Conservation (phyloP, 1,140 invertebrate species). For the Lethocerus indicus region DNA sequence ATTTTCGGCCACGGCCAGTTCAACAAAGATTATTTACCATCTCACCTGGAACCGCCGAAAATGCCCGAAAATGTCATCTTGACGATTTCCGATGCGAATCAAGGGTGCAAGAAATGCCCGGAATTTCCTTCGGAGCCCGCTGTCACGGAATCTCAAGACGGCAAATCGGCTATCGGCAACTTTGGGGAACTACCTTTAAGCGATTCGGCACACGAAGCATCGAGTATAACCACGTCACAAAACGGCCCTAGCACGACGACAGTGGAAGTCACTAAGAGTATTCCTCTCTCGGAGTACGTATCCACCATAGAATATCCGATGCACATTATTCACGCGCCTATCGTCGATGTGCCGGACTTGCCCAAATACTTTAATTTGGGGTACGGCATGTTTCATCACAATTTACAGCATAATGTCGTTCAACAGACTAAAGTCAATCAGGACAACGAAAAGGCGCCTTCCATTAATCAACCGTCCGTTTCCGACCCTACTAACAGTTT, state of each 20-base stretch:
- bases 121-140: neutral
- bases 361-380: conserved; percentile 16
- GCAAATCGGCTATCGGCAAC: conserved; percentile 5
- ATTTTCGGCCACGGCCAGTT: neutral
- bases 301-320: conserved; percentile 20
- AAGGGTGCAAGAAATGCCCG: conserved; percentile 10
- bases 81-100: neutral
- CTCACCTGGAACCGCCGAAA: neutral
- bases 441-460: conserved; percentile 9
- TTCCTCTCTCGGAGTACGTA: conserved; percentile 19
- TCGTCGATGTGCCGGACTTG: conserved; percentile 16
- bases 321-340: conserved; percentile 19
- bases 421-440: too few species aligned
- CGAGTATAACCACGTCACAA: conserved; percentile 7
- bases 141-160: neutral
- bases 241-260: neutral
- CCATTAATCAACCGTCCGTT: conserved; percentile 1
- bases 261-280: conserved; percentile 17
- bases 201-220: conserved; percentile 14
- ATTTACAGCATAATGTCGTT: conserved; percentile 3
- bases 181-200: conserved; percentile 12
- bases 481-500: too few species aligned
- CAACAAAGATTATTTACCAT: too few species aligned
- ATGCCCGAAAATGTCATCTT: conserved; percentile 3
- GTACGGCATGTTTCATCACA: conserved; percentile 11